A percentile compares a stretch with the other conserved stretches of the same genome.
Evolutionary conservation across 2,888 invertebrate genomes (phyloP).

Genomic region (Terebella lapidaria): DNA sequence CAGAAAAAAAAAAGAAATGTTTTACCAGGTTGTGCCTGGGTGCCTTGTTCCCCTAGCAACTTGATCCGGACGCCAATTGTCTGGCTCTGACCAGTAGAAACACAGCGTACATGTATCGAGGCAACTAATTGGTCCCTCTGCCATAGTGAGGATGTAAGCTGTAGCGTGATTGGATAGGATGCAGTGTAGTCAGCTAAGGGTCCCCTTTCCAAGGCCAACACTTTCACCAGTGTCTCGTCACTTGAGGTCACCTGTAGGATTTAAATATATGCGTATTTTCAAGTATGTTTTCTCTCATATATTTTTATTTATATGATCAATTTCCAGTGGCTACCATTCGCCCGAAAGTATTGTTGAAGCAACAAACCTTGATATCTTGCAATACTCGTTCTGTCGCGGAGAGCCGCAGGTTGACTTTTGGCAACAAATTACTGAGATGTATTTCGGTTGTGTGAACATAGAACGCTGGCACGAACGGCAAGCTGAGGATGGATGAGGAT

Average conservation of each 20-base stretch:
- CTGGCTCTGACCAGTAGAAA: background rate
- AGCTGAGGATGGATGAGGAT: conserved; percentile 23
- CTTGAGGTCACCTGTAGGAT: conserved; percentile 2
- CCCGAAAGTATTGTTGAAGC: too few relatives aligned
- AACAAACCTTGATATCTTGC: conserved; percentile 37
- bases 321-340: too few relatives aligned
- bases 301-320: too few relatives aligned
- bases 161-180: background rate
- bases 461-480: conserved; percentile 44
- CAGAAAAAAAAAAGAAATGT: too few relatives aligned
- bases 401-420: conserved; percentile 33
- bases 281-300: background rate
- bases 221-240: background rate
- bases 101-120: background rate
- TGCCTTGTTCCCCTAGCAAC: background rate
- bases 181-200: background rate
- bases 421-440: conserved; percentile 35
- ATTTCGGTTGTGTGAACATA: conserved; percentile 40
- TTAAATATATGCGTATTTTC: background rate
- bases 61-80: background rate
- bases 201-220: background rate
- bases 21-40: background rate
- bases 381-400: conserved; percentile 27
- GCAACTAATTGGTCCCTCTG: background rate
- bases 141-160: background rate